Evolutionary conservation across 1,140 invertebrate species (phyloP).

Genomic region (Aradophagus sp.): DNA sequence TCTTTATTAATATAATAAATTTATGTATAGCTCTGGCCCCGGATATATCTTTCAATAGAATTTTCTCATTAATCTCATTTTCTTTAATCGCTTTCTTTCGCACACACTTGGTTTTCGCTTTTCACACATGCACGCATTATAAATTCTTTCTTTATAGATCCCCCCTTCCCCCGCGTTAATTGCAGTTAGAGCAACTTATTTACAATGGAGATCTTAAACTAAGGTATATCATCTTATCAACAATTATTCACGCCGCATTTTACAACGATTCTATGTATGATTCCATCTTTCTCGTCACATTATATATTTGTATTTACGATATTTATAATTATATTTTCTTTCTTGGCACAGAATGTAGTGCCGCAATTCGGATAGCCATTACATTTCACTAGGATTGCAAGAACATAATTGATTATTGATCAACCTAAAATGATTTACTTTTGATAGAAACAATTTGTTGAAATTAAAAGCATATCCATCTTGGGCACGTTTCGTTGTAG

Average conservation of each 20-base stretch:
- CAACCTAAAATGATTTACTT: slow-evolving; percentile 2
- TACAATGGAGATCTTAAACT: slow-evolving; percentile 64
- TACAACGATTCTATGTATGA: slow-evolving; percentile 29
- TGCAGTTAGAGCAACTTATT: slow-evolving; percentile 61
- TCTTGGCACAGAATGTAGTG: slow-evolving; percentile 65
- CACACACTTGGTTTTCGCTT: slow-evolving; percentile 7
- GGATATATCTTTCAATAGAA: slow-evolving; percentile 63
- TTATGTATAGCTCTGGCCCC: slow-evolving; percentile 72
- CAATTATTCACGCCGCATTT: slow-evolving; percentile 54
- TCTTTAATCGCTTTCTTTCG: slow-evolving; percentile 9
- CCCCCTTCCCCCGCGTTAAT: slow-evolving; percentile 27
- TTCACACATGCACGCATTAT: slow-evolving; percentile 4
- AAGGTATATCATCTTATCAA: slow-evolving; percentile 63
- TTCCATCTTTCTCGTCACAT: slow-evolving; percentile 20
- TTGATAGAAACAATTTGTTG: not conserved
- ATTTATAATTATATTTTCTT: slow-evolving; percentile 58
- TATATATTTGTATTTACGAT: slow-evolving; percentile 39
- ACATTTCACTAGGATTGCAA: slow-evolving; percentile 7
- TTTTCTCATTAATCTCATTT: slow-evolving; percentile 32
- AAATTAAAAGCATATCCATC: slow-evolving; percentile 25
- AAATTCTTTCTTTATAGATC: slow-evolving; percentile 33
- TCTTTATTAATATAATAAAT: slow-evolving; percentile 67
- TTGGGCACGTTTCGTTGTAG: slow-evolving; percentile 55
- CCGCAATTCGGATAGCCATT: slow-evolving; percentile 21
- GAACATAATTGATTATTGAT: slow-evolving; percentile 10